phyloP scores from a whole-genome alignment of 1,140 invertebrate genomes.

The Campoletis sonorensis region DNA sequence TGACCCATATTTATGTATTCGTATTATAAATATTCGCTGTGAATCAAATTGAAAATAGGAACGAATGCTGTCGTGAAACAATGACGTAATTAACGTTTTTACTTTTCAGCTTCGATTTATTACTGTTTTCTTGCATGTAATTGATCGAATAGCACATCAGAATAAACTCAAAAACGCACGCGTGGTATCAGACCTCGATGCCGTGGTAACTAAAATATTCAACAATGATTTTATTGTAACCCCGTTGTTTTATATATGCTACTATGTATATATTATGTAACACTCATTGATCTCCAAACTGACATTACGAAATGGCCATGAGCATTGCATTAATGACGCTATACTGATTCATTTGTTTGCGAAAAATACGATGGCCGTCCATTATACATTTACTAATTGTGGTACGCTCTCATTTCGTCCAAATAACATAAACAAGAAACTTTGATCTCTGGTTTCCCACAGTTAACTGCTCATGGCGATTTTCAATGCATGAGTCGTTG shows the following conservation, averaged over 20 bases:
- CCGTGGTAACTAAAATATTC: neutral
- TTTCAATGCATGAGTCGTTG: neutral
- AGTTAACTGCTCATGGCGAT: neutral
- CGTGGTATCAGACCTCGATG: neutral
- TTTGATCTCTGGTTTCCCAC: conserved; percentile 12
- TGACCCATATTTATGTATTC: no score
- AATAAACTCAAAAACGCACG: no score
- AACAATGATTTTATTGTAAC: neutral
- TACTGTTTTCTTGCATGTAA: no score
- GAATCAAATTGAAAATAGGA: no score
- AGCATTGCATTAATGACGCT: conserved; percentile 9
- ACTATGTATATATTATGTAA: neutral
- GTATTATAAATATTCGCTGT: no score
- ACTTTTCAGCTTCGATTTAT: no score
- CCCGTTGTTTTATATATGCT: neutral
- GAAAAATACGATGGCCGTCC: neutral
- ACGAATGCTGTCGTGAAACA: no score
- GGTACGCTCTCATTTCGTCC: neutral
- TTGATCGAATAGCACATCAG: no score
- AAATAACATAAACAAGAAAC: neutral
- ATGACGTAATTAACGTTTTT: no score
- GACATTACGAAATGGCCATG: neutral
- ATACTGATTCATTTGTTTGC: conserved; percentile 3
- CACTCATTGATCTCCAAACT: neutral
- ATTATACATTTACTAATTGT: conserved; percentile 8